Evolutionary conservation across 2,113 vertebrate species (phyloP), one percentile per base, ranked within the genome.

Genomic region (Chionis minor): DNA sequence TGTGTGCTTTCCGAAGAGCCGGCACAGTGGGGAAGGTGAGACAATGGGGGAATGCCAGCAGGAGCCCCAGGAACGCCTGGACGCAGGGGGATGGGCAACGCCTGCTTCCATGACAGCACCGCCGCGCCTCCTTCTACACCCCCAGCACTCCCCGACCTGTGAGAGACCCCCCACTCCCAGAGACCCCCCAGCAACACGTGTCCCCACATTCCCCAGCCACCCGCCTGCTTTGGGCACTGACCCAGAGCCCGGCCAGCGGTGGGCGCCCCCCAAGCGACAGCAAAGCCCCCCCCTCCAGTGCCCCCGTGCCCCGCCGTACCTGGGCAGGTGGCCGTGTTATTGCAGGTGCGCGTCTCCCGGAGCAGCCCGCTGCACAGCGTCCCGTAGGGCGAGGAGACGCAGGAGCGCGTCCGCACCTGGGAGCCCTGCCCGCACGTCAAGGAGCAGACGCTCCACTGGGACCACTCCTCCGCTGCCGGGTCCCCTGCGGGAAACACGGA

Each of bases 371-470:
- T 99, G 98, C 99, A 99, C 96, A 99, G 98, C 12, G 99, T 99
- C 88, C 99, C 99, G 85, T 99, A 99, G 12, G 99, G 99, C 28
- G 99, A 99, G 30, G 99, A 99, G 92, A 99, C 99, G 10, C 99
- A 99, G 49, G 99, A 99, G 47, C 99, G 99, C 2, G 99, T 99
- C 92, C 99, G 98, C 96, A 99, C 99, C 98, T 99, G 99, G 97
- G 98, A 99, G 89, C 99, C 99, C 97, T 99, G 99, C 61, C 99
- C 99, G 45, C 99, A 99, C 3, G 99, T 99, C 96, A 99, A 98
- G 12, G 99, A 99, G 97, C 99, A 99, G 88, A 99, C 98, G 33
- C 99, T 99, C 99, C 99, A 99, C 96, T 99, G 99, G 12, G 99
- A 99, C 99, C 99, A 99, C 93, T 99, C 99, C 97, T 99, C 99